Percentiles rank a stretch among this genome's conserved stretches.
These are phyloP conservation scores for Fulmarus glacialis DNA, from an alignment of 2,113 vertebrate genomes.

Conservation along the genomic window DNA sequence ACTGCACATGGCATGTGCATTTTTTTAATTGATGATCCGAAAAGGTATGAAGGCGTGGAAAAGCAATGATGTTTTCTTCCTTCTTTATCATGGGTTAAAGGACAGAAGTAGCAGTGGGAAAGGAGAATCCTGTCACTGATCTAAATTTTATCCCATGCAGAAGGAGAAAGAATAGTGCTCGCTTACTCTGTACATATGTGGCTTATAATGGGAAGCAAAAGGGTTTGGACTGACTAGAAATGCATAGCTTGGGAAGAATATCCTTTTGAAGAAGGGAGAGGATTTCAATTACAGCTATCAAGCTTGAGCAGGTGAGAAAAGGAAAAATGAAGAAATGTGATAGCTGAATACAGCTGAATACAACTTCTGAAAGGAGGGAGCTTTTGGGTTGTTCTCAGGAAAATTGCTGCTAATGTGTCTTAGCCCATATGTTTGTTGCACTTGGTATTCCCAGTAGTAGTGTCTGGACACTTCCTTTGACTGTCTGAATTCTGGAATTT, in stretches of 20 bases:
- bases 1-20: neutral
- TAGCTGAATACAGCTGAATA: neutral
- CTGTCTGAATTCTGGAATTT: neutral
- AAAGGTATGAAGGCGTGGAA: neutral
- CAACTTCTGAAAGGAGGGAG: neutral
- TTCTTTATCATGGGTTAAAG: neutral
- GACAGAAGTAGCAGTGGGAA: neutral
- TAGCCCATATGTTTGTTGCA: neutral
- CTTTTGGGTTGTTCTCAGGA: neutral
- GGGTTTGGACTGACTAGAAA: neutral
- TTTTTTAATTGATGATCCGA: neutral
- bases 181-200: fast-evolving
- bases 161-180: neutral
- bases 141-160: neutral
- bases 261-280: neutral
- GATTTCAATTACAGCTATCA: neutral
- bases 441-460: neutral
- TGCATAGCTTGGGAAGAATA: neutral
- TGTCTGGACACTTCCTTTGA: neutral
- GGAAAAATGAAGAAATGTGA: neutral
- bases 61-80: neutral
- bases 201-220: neutral
- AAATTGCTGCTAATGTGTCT: neutral
- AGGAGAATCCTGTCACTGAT: neutral
- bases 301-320: neutral